Evolutionary conservation across 2,113 vertebrate genomes (phyloP).

Genomic region (Machaerirhynchus nigripectus): DNA sequence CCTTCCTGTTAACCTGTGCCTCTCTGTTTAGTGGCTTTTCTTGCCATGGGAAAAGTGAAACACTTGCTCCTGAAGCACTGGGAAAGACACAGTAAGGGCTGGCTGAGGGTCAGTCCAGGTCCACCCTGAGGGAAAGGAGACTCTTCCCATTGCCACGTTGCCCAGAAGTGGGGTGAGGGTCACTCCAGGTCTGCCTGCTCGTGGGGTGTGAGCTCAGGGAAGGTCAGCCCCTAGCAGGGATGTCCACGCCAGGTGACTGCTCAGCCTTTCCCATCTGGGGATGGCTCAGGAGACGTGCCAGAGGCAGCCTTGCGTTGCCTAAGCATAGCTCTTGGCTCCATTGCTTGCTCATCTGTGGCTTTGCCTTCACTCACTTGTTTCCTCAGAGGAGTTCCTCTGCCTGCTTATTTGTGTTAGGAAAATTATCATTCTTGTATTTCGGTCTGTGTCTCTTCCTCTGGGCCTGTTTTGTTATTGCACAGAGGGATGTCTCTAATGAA

Average conservation of each 20-base stretch:
- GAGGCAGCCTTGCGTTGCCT: background rate
- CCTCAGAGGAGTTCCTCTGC: slow-evolving; percentile 38
- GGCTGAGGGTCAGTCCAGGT: background rate
- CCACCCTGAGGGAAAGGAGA: background rate
- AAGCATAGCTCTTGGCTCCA: background rate
- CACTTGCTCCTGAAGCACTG: background rate
- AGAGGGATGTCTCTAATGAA: slow-evolving; percentile 35
- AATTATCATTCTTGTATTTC: slow-evolving; percentile 47
- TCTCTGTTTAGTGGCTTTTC: background rate
- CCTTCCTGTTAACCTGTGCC: background rate
- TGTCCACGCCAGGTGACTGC: fast-evolving
- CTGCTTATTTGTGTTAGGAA: slow-evolving; percentile 61
- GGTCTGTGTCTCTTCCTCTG: slow-evolving; percentile 58
- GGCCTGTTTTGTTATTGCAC: slow-evolving; percentile 38
- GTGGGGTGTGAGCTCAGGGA: fast-evolving
- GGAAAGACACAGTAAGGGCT: background rate
- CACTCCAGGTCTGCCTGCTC: background rate
- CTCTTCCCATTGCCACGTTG: fast-evolving
- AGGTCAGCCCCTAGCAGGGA: background rate
- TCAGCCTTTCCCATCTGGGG: background rate
- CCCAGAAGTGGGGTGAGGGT: background rate
- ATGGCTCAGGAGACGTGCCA: background rate
- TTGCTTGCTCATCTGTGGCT: slow-evolving; percentile 37
- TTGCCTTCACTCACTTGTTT: slow-evolving; percentile 43
- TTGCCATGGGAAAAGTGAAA: background rate